Evolutionary conservation across 2,888 invertebrate species (phyloP).

Genomic region (Escarpia spicata): DNA sequence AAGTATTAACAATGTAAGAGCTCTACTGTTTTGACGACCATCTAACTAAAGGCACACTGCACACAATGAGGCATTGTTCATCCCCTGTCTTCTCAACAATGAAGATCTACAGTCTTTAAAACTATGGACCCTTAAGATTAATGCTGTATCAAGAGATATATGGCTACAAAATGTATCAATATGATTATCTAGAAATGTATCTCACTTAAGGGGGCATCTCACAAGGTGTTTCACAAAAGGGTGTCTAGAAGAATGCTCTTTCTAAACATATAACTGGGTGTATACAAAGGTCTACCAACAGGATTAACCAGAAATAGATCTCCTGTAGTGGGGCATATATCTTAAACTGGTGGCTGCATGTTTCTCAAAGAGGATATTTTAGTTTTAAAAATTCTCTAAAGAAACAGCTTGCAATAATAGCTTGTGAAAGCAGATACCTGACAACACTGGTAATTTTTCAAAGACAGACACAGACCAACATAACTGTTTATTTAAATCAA

Average conservation of each 20-base stretch:
- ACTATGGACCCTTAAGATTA: background rate
- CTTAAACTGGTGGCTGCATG: background rate
- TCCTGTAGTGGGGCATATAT: background rate
- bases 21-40: background rate
- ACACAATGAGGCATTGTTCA: background rate
- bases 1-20: background rate
- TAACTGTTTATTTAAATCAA: no score
- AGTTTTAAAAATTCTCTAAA: background rate
- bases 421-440: background rate
- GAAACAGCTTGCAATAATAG: background rate
- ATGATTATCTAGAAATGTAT: background rate
- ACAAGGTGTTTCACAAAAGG: background rate
- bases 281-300: no score
- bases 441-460: background rate
- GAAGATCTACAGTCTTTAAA: background rate
- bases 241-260: background rate
- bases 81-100: background rate
- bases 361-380: background rate
- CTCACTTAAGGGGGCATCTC: background rate
- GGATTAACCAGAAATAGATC: background rate
- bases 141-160: no score
- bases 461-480: background rate
- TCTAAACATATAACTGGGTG: background rate
- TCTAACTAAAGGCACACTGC: background rate
- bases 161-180: background rate